A percentile compares a stretch with the other conserved stretches of the same genome.
phyloP scores from a whole-genome alignment of 35 echinoderm and acorn worm genomes.

The Lytechinus variegatus region DNA sequence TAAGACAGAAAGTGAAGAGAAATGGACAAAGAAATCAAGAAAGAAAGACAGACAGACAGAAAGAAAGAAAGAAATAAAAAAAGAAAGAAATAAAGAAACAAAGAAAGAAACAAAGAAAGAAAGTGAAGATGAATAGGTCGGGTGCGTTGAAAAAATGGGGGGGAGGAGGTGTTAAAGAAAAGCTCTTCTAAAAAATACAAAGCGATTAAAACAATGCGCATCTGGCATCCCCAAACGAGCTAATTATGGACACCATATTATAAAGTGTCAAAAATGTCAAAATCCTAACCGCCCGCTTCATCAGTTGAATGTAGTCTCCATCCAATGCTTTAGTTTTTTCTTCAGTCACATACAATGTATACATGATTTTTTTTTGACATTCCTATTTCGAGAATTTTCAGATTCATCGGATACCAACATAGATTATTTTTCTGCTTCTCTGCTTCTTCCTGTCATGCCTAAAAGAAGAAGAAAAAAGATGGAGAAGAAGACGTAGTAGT shows the following conservation, averaged over 20 bases:
- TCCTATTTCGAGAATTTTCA: too few species aligned
- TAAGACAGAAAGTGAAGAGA: too few species aligned
- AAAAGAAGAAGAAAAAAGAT: too few species aligned
- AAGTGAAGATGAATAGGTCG: neutral
- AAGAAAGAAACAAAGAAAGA: neutral
- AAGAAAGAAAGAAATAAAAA: too few species aligned
- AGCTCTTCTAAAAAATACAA: neutral
- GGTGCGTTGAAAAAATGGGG: neutral
- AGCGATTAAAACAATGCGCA: slow-evolving; percentile 18
- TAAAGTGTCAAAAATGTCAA: slow-evolving; percentile 49
- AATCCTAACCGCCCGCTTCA: slow-evolving; percentile 29
- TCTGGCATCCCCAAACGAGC: slow-evolving; percentile 41
- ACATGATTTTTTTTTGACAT: too few species aligned
- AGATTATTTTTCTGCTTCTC: too few species aligned
- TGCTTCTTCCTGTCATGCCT: too few species aligned
- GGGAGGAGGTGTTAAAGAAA: neutral
- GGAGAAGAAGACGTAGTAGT: too few species aligned
- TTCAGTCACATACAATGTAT: neutral
- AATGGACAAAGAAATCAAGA: too few species aligned
- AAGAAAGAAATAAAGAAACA: neutral
- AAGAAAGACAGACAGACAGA: too few species aligned
- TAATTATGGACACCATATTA: neutral
- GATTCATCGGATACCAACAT: too few species aligned
- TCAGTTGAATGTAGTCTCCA: neutral
- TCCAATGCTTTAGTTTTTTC: neutral